phyloP scores from a whole-genome alignment of 2,113 vertebrate genomes.

The Ageneiosus marmoratus region DNA sequence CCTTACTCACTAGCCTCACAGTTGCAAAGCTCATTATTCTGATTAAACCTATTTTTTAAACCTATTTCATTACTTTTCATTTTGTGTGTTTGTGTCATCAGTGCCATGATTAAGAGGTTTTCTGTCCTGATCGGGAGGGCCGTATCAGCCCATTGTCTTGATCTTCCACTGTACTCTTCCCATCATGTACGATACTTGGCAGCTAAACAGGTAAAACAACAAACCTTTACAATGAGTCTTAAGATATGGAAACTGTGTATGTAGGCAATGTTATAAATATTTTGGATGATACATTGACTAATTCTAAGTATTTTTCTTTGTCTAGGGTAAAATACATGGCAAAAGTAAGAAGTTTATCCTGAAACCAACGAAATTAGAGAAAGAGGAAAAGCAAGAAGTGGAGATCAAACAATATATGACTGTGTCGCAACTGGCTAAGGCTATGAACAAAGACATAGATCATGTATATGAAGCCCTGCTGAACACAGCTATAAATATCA shows the following conservation, averaged over 20 bases:
- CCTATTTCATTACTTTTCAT: not conserved
- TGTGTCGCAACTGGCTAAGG: constrained; percentile 73
- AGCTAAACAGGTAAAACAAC: constrained; percentile 50
- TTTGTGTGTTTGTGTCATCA: constrained; percentile 18
- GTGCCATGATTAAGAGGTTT: constrained; percentile 38
- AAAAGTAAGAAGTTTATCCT: constrained; percentile 59
- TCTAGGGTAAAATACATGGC: constrained; percentile 63
- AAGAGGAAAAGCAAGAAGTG: constrained; percentile 75
- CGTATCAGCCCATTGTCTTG: constrained; percentile 12
- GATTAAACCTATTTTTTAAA: not conserved
- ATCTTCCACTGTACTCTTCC: not conserved
- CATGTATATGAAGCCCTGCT: constrained; percentile 82
- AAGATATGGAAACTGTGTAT: not conserved
- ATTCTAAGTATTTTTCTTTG: constrained; percentile 13
- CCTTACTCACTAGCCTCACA: not conserved
- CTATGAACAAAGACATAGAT: constrained; percentile 86
- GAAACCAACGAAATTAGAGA: constrained; percentile 54
- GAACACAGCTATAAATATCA: constrained; percentile 74
- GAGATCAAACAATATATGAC: constrained; percentile 81
- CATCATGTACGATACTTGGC: constrained; percentile 48
- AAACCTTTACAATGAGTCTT: not conserved
- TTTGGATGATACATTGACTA: not conserved
- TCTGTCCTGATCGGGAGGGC: constrained; percentile 34
- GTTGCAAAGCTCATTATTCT: not conserved
- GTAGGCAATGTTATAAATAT: not conserved